Base-by-base conservation (phyloP, 1,140 invertebrate species). In the Bombus consobrinus region DNA sequence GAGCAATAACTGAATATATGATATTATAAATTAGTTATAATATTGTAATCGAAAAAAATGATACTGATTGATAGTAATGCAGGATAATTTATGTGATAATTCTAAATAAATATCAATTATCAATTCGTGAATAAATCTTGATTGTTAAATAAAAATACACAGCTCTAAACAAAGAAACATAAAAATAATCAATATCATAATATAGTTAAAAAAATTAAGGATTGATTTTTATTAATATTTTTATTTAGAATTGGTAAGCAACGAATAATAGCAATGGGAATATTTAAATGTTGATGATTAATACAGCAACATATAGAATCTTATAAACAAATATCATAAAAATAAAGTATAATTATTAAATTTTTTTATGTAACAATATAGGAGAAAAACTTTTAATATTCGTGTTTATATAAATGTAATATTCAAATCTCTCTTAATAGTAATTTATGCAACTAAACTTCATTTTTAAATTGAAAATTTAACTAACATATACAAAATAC, bases 391-490 rank as follows among this genome's bases (percentile, higher is more conserved):
- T 43, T 74, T 66, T 57, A 81, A 41, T 43, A 66, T 68, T 64
- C 64, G 39, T 32, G 28, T 81, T 73, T 76, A 32, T 82, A 69
- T 59, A 83, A 82, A 80, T 25, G 37, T 41, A 47, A 59, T 80
- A 69, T 43, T 43, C 18, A 87, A 66, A 83, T 39, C 69, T 78
- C 8, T 66, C 41, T 47, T 59, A 41, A 18, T 66, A 62, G 81
- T 79, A 62, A 59, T 64, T 88, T 83, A 66, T 74, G 78, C 25
- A 78, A 83, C 59, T 41, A n/a, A 72, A 72, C 10, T 72, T n/a
- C 72, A 83, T 47, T 72, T 57, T 32, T 4, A 53, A 69, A 25
- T 18, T 32, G 25, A 41, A 83, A 78, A 72, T 47, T 71, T 15
- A 32, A 43, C 28, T 57, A 12, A 47, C 41, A 34, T 73, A 57